phyloP scores from a whole-genome alignment of 2,113 vertebrate species.

The Camarhynchus parvulus region DNA sequence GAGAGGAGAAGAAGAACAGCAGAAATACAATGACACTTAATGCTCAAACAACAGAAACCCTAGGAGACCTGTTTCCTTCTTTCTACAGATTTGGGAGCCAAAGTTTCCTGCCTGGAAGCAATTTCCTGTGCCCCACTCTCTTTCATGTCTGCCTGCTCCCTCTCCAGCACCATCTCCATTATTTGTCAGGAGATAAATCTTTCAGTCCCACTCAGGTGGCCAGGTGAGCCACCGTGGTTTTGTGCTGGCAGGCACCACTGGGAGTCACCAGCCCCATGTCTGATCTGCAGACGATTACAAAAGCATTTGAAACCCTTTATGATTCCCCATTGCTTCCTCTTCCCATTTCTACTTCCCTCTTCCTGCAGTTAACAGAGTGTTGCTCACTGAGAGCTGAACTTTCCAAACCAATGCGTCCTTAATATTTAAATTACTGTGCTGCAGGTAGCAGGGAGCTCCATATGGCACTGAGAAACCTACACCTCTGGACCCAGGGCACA shows the following conservation, averaged over 20 bases:
- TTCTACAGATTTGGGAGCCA: background rate
- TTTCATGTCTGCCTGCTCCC: background rate
- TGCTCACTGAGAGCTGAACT: background rate
- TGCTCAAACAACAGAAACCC: background rate
- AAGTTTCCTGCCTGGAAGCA: background rate
- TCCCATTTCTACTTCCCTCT: background rate
- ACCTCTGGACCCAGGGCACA: background rate
- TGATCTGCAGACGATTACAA: rapidly evolving
- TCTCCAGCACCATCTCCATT: background rate
- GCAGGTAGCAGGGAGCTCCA: background rate
- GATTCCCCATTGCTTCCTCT: background rate
- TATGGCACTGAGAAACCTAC: rapidly evolving
- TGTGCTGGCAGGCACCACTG: background rate
- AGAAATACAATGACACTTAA: rapidly evolving
- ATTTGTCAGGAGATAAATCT: background rate
- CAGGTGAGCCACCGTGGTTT: rapidly evolving
- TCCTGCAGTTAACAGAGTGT: background rate
- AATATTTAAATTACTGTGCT: background rate
- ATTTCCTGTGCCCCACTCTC: background rate
- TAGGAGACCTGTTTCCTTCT: background rate
- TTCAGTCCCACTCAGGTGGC: background rate
- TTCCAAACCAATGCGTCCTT: background rate
- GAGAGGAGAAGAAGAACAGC: background rate
- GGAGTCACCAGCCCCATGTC: background rate
- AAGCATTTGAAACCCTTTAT: background rate